These are phyloP conservation scores for Diploptera punctata DNA, from an alignment of 2,888 invertebrate species.

Conservation along the genomic window DNA sequence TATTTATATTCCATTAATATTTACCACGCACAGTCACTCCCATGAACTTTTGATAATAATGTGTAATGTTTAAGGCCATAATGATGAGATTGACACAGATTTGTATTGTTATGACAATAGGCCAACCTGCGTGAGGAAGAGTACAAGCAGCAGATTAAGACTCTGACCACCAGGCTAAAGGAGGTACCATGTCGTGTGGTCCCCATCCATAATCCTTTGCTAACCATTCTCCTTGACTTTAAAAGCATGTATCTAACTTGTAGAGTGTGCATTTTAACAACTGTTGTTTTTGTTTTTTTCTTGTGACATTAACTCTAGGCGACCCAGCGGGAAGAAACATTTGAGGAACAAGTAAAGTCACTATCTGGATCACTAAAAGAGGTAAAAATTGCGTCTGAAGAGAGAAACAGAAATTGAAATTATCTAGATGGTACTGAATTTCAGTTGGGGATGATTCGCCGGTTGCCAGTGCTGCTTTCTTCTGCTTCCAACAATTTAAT, in stretches of 20 bases:
- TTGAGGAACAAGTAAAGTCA: slow-evolving; percentile 88
- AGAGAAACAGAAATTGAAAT: neutral
- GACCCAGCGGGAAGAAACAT: slow-evolving; percentile 94
- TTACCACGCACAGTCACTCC: too few relatives aligned
- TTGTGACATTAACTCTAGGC: slow-evolving; percentile 65
- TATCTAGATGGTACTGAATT: slow-evolving; percentile 16
- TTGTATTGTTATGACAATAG: slow-evolving; percentile 58
- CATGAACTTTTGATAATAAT: too few relatives aligned
- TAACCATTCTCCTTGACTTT: neutral
- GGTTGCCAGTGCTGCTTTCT: slow-evolving; percentile 34
- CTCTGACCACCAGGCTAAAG: slow-evolving; percentile 97
- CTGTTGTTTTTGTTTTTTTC: slow-evolving; percentile 38
- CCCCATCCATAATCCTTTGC: slow-evolving; percentile 46
- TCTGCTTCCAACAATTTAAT: neutral
- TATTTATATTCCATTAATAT: too few relatives aligned
- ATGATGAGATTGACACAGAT: slow-evolving; percentile 6
- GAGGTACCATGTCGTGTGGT: slow-evolving; percentile 76
- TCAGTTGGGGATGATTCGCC: slow-evolving; percentile 19
- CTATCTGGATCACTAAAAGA: slow-evolving; percentile 91
- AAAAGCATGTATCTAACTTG: slow-evolving; percentile 25
- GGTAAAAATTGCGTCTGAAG: slow-evolving; percentile 66
- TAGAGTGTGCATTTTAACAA: slow-evolving; percentile 26
- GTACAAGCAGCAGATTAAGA: slow-evolving; percentile 99
- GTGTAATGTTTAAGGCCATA: too few relatives aligned
- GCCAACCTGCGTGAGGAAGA: slow-evolving; percentile 99